Evolutionary conservation across 1,140 invertebrate species (phyloP).

Genomic region (Drosophila sp.): DNA sequence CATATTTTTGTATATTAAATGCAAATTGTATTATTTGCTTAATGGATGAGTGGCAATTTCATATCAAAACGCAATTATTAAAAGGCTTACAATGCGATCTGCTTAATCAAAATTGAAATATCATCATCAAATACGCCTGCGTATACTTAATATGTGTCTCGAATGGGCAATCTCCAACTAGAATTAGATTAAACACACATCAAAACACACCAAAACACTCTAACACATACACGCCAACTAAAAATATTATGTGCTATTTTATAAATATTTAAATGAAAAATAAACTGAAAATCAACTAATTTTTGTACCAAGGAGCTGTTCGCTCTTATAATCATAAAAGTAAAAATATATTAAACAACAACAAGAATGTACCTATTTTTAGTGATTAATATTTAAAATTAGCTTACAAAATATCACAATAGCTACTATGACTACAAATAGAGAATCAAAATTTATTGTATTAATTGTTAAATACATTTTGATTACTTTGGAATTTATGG

Average conservation of each 20-base stretch:
- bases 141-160: slow-evolving; percentile 56
- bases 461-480: slow-evolving; percentile 26
- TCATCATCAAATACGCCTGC: slow-evolving; percentile 21
- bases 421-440: slow-evolving; percentile 45
- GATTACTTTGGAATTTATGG: neutral
- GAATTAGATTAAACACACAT: slow-evolving; percentile 34
- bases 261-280: slow-evolving; percentile 41
- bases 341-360: slow-evolving; percentile 29
- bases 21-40: slow-evolving; percentile 66
- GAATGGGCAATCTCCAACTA: slow-evolving; percentile 71
- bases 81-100: slow-evolving; percentile 49
- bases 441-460: slow-evolving; percentile 46
- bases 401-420: slow-evolving; percentile 51
- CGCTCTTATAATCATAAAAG: slow-evolving; percentile 43
- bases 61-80: slow-evolving; percentile 60
- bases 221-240: slow-evolving; percentile 54
- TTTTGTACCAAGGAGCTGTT: slow-evolving; percentile 73
- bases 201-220: slow-evolving; percentile 23
- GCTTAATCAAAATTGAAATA: slow-evolving; percentile 50
- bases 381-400: slow-evolving; percentile 51
- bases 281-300: slow-evolving; percentile 53
- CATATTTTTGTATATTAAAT: slow-evolving; percentile 69
- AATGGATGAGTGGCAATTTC: slow-evolving; percentile 48
- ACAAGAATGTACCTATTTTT: slow-evolving; percentile 61
- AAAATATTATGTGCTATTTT: slow-evolving; percentile 63